Percentiles rank a stretch among this genome's conserved stretches.
Conservation (phyloP, 2,888 invertebrate genomes). For the Acrobasis suavella region DNA sequence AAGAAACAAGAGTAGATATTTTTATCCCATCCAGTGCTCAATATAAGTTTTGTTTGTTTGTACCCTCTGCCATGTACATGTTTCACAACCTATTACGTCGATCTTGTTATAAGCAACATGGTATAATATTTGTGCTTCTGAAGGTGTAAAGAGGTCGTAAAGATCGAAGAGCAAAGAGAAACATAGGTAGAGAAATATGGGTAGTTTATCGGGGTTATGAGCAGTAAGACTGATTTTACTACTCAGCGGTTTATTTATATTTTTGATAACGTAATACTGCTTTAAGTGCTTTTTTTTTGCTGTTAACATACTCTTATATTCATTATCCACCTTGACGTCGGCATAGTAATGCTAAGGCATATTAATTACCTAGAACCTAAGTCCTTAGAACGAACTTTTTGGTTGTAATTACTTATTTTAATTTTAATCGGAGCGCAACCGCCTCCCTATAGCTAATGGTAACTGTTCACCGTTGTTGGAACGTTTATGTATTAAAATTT, state of each 20-base stretch:
- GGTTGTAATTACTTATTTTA: slow-evolving; percentile 78
- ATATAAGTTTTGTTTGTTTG: background rate
- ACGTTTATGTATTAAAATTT: slow-evolving; percentile 69
- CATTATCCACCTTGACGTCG: slow-evolving; percentile 36
- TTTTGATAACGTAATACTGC: slow-evolving; percentile 8
- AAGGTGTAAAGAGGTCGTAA: background rate
- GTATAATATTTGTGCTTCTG: background rate
- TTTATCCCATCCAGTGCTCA: background rate
- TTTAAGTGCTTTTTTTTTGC: background rate
- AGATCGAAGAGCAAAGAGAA: background rate
- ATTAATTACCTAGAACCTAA: slow-evolving; percentile 74
- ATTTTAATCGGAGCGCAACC: slow-evolving; percentile 52
- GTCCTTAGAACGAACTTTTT: slow-evolving; percentile 82
- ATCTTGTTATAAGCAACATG: background rate
- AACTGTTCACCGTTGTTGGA: slow-evolving; percentile 82
- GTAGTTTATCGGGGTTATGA: background rate
- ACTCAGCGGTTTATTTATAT: slow-evolving; percentile 8
- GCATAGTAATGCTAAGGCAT: slow-evolving; percentile 52
- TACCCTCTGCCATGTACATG: background rate
- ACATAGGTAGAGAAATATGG: background rate
- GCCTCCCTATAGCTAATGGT: slow-evolving; percentile 73
- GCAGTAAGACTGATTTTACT: background rate
- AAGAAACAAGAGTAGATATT: background rate
- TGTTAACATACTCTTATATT: slow-evolving; percentile 29
- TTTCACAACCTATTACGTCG: background rate